Percentiles rank a stretch among this genome's conserved stretches.
Conservation (phyloP, 1,140 invertebrate genomes). For the Bombus cullumanus region DNA sequence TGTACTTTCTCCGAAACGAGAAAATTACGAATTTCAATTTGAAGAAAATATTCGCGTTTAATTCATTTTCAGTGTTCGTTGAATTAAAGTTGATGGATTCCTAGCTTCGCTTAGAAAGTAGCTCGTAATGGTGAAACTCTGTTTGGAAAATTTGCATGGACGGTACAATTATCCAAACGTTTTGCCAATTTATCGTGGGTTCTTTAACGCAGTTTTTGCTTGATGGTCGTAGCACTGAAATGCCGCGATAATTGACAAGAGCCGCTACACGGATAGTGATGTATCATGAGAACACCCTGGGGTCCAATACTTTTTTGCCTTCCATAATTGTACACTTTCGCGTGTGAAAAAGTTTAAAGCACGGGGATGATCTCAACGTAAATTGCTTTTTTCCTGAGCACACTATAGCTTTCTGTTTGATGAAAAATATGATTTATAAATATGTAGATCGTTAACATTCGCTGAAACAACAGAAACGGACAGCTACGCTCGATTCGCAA, state of each 20-base stretch:
- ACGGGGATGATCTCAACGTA: background rate
- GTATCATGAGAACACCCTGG: slow-evolving; percentile 4
- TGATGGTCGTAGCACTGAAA: background rate
- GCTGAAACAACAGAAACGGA: no score
- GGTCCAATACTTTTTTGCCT: slow-evolving; percentile 14
- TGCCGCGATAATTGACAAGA: slow-evolving; percentile 11
- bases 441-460: background rate
- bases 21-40: background rate
- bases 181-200: background rate
- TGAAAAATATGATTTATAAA: background rate
- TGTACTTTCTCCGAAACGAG: background rate
- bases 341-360: background rate
- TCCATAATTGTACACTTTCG: background rate
- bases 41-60: background rate
- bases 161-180: background rate
- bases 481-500: no score
- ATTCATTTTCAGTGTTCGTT: background rate
- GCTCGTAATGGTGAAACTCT: background rate
- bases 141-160: background rate
- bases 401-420: background rate
- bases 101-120: background rate
- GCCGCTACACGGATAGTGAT: background rate
- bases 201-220: slow-evolving; percentile 3
- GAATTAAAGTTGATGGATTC: slow-evolving; percentile 9
- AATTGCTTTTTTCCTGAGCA: background rate